Evolutionary conservation across 1,140 invertebrate genomes (phyloP).

Genomic region (Drosophila erecta): DNA sequence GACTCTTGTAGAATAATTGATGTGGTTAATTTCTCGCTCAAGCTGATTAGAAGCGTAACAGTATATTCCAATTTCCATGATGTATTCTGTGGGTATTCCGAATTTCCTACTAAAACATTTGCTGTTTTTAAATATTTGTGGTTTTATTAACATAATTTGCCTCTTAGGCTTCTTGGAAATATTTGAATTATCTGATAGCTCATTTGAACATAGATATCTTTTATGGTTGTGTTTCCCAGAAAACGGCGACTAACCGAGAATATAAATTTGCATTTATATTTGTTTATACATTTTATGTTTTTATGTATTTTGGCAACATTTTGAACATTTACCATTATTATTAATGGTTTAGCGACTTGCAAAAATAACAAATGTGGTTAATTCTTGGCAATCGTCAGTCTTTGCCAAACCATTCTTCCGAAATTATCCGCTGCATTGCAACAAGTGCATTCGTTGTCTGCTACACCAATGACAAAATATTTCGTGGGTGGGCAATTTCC

Average conservation of each 20-base stretch:
- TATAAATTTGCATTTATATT: too few species aligned
- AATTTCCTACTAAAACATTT: too few species aligned
- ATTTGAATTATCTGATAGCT: background rate
- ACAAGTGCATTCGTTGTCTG: background rate
- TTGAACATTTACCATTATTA: too few species aligned
- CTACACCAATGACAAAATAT: constrained; percentile 26
- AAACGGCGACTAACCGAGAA: too few species aligned
- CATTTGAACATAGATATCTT: too few species aligned
- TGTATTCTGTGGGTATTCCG: background rate
- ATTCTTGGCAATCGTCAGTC: background rate
- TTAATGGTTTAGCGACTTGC: background rate
- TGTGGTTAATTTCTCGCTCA: background rate
- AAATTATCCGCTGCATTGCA: background rate
- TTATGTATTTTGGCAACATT: too few species aligned
- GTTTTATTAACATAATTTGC: background rate
- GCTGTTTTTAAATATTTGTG: background rate
- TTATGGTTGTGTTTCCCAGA: too few species aligned
- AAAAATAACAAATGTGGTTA: background rate
- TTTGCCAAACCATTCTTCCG: background rate
- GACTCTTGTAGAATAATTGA: background rate
- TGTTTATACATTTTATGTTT: too few species aligned
- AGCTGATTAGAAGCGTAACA: too few species aligned
- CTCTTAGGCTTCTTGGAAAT: background rate
- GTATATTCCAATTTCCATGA: too few species aligned
- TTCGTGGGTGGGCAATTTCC: constrained; percentile 6